Conservation (phyloP, 2,797 vertebrate genomes). For the Tangara arthus region DNA sequence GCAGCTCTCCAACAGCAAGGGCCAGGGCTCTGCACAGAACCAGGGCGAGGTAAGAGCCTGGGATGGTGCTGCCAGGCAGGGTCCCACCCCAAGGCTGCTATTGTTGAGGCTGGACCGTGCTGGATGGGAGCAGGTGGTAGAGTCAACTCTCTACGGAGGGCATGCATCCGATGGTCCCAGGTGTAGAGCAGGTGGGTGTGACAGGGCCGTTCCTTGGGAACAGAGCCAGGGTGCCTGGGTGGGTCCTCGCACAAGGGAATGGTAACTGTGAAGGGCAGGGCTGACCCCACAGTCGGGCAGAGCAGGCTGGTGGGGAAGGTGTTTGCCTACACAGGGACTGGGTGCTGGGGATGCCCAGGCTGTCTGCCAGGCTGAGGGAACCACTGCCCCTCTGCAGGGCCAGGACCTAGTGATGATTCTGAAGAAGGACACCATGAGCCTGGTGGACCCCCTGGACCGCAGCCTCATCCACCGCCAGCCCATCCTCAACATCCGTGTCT, state of each 20-base stretch:
- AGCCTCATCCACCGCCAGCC: constrained; percentile 91
- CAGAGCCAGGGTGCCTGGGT: not conserved
- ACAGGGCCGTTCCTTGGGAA: not conserved
- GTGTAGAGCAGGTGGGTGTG: not conserved
- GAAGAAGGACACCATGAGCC: constrained; percentile 91
- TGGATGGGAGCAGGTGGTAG: not conserved
- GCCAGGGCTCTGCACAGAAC: constrained; percentile 75
- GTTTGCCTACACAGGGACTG: not conserved
- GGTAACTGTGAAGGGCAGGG: not conserved
- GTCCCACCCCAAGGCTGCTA: fast-evolving
- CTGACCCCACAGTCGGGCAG: fast-evolving
- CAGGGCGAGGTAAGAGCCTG: constrained; percentile 83
- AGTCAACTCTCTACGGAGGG: not conserved
- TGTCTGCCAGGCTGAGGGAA: not conserved
- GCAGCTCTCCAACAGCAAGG: constrained; percentile 87
- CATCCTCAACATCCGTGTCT: constrained; percentile 93
- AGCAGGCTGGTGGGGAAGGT: too few relatives aligned
- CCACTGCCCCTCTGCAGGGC: constrained; percentile 73
- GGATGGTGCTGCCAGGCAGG: not conserved
- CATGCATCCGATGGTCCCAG: fast-evolving
- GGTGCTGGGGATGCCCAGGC: not conserved
- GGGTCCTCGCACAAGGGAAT: not conserved
- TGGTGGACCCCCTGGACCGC: constrained; percentile 90
- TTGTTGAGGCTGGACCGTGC: not conserved
- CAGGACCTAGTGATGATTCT: constrained; percentile 94